Percentiles rank a stretch among this genome's conserved stretches.
phyloP scores from a whole-genome alignment of 1,140 invertebrate genomes.

The Drosophila repletoides region DNA sequence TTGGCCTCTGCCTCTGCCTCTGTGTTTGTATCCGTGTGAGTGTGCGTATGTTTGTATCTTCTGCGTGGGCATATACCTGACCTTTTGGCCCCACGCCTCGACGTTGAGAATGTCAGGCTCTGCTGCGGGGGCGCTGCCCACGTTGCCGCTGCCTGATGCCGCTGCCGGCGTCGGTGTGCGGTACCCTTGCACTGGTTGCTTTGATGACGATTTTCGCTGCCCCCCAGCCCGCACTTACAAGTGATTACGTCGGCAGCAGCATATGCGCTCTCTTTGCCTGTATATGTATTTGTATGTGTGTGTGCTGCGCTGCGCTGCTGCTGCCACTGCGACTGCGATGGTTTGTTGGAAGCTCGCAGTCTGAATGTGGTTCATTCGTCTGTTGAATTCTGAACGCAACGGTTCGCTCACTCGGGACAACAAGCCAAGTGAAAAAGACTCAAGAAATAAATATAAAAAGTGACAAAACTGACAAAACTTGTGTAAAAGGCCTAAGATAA shows the following conservation, averaged over 20 bases:
- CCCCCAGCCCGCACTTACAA: constrained; percentile 49
- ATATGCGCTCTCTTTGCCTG: constrained; percentile 18
- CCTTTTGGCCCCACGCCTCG: constrained; percentile 52
- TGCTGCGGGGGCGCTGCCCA: constrained; percentile 51
- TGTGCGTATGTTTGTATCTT: background rate
- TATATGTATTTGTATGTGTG: constrained; percentile 1
- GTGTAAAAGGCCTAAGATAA: too few species aligned
- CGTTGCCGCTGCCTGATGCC: constrained; percentile 53
- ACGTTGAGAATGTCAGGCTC: constrained; percentile 21
- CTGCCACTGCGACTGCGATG: constrained; percentile 47
- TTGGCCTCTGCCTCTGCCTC: background rate
- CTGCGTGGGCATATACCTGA: constrained; percentile 59
- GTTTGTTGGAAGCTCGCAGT: constrained; percentile 61
- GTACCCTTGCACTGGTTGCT: constrained; percentile 65
- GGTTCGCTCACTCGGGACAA: constrained; percentile 60
- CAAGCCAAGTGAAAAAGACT: constrained; percentile 41
- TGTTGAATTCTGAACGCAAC: constrained; percentile 79
- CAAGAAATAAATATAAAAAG: constrained; percentile 40
- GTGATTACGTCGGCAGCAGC: constrained; percentile 73
- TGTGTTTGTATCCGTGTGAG: background rate
- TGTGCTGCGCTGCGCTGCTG: constrained; percentile 28
- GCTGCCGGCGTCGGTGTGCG: constrained; percentile 7
- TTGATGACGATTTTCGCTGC: constrained; percentile 58
- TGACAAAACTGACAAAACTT: constrained; percentile 20
- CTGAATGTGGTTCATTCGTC: constrained; percentile 78